A percentile compares a stretch with the other conserved stretches of the same genome.
phyloP scores from a whole-genome alignment of 2,888 invertebrate genomes.

The Plagodis dolabraria region DNA sequence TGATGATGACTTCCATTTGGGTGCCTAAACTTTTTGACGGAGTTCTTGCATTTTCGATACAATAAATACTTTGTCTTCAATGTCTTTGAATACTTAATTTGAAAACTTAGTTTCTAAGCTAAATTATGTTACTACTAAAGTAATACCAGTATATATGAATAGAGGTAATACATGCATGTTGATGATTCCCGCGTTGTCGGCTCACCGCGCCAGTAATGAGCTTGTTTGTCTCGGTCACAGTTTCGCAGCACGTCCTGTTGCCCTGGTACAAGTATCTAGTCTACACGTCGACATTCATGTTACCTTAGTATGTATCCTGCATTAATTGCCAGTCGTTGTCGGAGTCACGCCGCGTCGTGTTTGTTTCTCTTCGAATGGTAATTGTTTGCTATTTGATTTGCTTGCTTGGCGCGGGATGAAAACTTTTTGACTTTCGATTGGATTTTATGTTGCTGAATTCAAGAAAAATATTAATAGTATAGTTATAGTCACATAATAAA shows the following conservation, averaged over 20 bases:
- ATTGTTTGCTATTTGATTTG: neutral
- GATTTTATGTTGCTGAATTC: no score
- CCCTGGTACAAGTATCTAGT: slow-evolving; percentile 41
- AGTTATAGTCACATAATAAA: no score
- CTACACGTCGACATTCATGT: neutral
- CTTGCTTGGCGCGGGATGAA: neutral
- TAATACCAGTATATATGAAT: neutral
- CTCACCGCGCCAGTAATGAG: slow-evolving; percentile 62
- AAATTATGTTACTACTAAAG: neutral
- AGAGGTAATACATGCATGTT: slow-evolving; percentile 38
- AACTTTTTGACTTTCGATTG: no score
- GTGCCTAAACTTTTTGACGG: no score
- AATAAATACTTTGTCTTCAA: no score
- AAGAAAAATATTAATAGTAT: no score
- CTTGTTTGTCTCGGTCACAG: slow-evolving; percentile 65
- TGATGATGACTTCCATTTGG: no score
- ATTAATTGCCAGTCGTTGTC: slow-evolving; percentile 9
- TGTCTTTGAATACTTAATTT: no score
- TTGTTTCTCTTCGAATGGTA: slow-evolving; percentile 4
- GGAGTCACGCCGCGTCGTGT: neutral
- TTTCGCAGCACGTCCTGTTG: slow-evolving; percentile 56
- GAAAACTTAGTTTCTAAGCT: no score
- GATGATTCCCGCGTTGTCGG: slow-evolving; percentile 44
- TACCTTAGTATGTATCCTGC: slow-evolving; percentile 8
- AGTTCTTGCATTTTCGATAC: no score